Percentiles rank a stretch among this genome's conserved stretches.
phyloP scores from a whole-genome alignment of 1,140 invertebrate species.

The Ganaspis sp. region DNA sequence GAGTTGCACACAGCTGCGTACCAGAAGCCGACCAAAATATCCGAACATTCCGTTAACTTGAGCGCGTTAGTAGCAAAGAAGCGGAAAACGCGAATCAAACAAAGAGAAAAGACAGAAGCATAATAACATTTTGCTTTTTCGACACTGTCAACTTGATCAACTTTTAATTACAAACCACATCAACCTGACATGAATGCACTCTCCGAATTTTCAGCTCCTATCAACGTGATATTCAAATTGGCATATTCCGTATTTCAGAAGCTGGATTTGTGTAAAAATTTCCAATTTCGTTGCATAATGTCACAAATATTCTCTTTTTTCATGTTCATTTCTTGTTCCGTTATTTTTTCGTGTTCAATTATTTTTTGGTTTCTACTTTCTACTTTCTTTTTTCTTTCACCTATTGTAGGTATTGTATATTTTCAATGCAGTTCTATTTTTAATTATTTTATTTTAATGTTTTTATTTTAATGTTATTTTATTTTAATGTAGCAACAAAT shows the following conservation, averaged over 20 bases:
- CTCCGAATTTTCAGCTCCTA: background rate
- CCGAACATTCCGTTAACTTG: constrained; percentile 62
- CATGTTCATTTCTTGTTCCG: too few relatives aligned
- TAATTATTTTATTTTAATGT: too few relatives aligned
- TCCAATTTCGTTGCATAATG: too few relatives aligned
- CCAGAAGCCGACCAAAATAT: constrained; percentile 56
- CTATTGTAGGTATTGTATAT: too few relatives aligned
- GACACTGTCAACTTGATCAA: constrained; percentile 39
- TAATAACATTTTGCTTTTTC: constrained; percentile 29
- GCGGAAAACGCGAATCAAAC: background rate
- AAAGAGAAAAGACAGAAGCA: background rate
- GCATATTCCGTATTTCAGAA: background rate
- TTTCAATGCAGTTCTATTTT: too few relatives aligned
- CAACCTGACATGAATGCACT: background rate
- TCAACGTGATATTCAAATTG: background rate
- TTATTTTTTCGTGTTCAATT: too few relatives aligned
- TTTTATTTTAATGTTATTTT: too few relatives aligned
- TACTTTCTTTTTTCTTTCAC: too few relatives aligned
- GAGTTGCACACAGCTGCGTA: constrained; percentile 51
- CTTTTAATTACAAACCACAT: background rate
- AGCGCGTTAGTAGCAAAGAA: constrained; percentile 29
- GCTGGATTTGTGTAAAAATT: too few relatives aligned
- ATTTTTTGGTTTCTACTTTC: too few relatives aligned
- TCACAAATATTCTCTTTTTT: too few relatives aligned
- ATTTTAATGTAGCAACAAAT: too few relatives aligned